Evolutionary conservation across 2,888 invertebrate genomes (phyloP).

Genomic region (Tetragonisca angustula): DNA sequence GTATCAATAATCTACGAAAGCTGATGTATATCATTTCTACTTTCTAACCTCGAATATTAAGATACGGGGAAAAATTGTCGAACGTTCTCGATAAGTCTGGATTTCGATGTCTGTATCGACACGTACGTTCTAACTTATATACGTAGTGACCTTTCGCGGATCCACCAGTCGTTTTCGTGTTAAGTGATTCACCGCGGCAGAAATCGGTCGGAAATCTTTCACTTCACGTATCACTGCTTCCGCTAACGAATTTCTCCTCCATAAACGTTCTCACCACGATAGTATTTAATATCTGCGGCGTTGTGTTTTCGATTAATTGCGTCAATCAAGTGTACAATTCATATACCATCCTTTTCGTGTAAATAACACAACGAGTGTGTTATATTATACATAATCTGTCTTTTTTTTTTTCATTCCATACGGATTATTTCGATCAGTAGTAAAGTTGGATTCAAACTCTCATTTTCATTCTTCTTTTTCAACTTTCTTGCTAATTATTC

Average conservation of each 20-base stretch:
- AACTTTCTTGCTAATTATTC: too few relatives aligned
- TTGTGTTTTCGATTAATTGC: not conserved
- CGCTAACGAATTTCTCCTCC: slow-evolving; percentile 9
- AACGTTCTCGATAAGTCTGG: not conserved
- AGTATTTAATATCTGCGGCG: not conserved
- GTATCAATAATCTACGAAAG: not conserved
- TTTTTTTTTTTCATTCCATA: not conserved
- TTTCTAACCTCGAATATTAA: not conserved
- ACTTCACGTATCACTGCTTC: not conserved
- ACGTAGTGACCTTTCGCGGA: not conserved
- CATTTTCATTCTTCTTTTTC: too few relatives aligned
- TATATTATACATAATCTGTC: not conserved
- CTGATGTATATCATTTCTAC: not conserved
- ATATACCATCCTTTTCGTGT: too few relatives aligned
- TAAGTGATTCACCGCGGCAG: not conserved
- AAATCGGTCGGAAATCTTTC: not conserved
- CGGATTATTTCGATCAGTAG: not conserved
- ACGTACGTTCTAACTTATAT: slow-evolving; percentile 5
- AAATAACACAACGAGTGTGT: not conserved
- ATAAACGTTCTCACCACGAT: not conserved
- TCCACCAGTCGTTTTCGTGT: not conserved
- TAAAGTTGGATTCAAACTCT: too few relatives aligned
- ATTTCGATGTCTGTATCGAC: slow-evolving; percentile 9
- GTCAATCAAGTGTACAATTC: slow-evolving; percentile 5
- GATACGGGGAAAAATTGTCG: not conserved